Evolutionary conservation across 2,888 invertebrate genomes (phyloP), one percentile per base, ranked within the genome.

Genomic region (Myopa testacea): DNA sequence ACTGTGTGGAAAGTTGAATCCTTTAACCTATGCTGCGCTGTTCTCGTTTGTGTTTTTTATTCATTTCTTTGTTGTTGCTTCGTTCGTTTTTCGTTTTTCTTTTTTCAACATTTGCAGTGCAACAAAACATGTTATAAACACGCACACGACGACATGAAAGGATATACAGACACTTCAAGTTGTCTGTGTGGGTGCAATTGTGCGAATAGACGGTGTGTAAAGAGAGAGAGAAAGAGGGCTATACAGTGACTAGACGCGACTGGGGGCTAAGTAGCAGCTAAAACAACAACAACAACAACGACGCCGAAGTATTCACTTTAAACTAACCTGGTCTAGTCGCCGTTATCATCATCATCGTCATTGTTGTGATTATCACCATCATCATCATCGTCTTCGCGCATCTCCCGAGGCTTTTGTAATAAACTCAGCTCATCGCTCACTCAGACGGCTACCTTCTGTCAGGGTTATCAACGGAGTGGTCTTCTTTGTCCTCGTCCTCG

Each of bases 341-440:
- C 45, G 45, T 45, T 3, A 6, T 10, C 45, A 45, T 45, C 45
- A 10, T 45, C 45, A 45, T 10, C 45, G 10, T 45, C 45, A 45
- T 45, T 10, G 10, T 45, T 45, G 10, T 45, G 1, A 45, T 45
- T 10, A 45, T 45, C 45, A 45, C 10, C 45, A 45, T 45, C 45
- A 12, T 55, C 55, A 12, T 55, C 55, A 5, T 55, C 16, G 55
- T 55, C 4, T 12, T 55, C 55, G 55, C 55, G 5, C n/a, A n/a
- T 14, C 55, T 55, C 55, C 55, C 16, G 55, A 55, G 55, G 55
- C 55, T n/a, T n/a, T 55, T n/a, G 14, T 55, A 55, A 55, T 55
- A 55, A 55, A 55, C 55, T 55, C 55, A 55, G 10, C 55, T 55
- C 55, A 55, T 55, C 55, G 55, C 55, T 55, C 55, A 55, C 55